Base-by-base conservation (phyloP, 2,797 vertebrate species). In the Lithobates sylvaticus region DNA sequence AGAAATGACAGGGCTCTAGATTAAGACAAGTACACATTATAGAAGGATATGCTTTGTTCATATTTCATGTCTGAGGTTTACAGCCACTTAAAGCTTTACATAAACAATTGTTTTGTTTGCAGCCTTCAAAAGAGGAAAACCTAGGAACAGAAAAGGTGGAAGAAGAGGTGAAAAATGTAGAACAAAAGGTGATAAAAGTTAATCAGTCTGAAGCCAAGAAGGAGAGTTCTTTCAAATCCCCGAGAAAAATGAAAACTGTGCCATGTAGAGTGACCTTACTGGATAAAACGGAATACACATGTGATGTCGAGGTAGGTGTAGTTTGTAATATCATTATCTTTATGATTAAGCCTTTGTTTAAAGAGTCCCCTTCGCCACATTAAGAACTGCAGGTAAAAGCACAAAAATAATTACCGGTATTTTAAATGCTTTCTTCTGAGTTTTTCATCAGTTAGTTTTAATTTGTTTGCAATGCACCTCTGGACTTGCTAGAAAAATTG, bases 231-330 rank as follows among this genome's bases (percentile, higher is more conserved):
- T 95, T 95, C 79, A 97, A 96, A 88, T 89, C 95, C 86, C 91
- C 94, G 88, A 97, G 96, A 93, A 99, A 96, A 94, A 95, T 96
- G 92, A 99, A 98, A 93, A 94, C 96, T 82, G 94, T 97, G 83
- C 95, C 94, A 85, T 98, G 97, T 92, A 96, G 96, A 76, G 96
- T 99, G 86, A 91, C 91, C 76, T 95, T 99, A 73, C 93, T 99
- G 84, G 98, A 99, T 44, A 97, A 97, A 83, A 96, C 91, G 0
- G 96, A 98, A 90, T 98, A 96, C 91, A 93, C 88, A 90, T 99
- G 96, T 83, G 97, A 98, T 85, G 90, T 99, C 83, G 98, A 99
- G 98, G 98, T 99, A 92, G 96, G 96, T 67, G 26, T 4, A 29
- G 1, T 26, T 26, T 67, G 8, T 5, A 21, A 58, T 58, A 23